Conservation (phyloP, 2,888 invertebrate genomes). For the Acanthosepion esculentum region DNA sequence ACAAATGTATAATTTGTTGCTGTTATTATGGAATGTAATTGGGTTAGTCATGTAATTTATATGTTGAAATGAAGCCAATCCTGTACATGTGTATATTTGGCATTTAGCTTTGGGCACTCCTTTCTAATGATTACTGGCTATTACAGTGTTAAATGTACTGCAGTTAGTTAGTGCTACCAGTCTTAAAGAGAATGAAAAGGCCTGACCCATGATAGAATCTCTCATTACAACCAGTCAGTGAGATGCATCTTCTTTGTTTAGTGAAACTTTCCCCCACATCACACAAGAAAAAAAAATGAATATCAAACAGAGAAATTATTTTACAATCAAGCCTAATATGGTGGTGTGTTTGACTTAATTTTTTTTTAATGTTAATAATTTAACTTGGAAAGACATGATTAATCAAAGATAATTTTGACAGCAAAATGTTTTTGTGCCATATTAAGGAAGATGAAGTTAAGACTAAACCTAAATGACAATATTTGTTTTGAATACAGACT, state of each 20-base stretch:
- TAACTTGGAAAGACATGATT: neutral
- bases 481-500: neutral
- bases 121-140: constrained; percentile 6
- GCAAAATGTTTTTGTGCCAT: neutral
- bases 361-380: too few relatives aligned
- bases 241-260: constrained; percentile 13
- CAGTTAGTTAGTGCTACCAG: constrained; percentile 33
- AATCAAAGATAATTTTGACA: neutral
- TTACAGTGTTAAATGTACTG: neutral
- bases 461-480: neutral
- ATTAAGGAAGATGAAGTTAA: neutral
- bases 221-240: neutral
- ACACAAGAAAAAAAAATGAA: neutral
- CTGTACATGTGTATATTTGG: neutral
- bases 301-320: neutral
- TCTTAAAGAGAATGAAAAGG: neutral
- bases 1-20: neutral
- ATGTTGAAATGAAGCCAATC: constrained; percentile 8
- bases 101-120: neutral
- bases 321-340: neutral
- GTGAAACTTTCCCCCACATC: neutral
- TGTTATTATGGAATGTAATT: neutral
- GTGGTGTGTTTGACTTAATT: neutral
- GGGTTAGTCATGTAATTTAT: constrained; percentile 33
- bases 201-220: constrained; percentile 21